Base-by-base conservation (phyloP, 2,888 invertebrate species). In the Tachystola acroxantha region DNA sequence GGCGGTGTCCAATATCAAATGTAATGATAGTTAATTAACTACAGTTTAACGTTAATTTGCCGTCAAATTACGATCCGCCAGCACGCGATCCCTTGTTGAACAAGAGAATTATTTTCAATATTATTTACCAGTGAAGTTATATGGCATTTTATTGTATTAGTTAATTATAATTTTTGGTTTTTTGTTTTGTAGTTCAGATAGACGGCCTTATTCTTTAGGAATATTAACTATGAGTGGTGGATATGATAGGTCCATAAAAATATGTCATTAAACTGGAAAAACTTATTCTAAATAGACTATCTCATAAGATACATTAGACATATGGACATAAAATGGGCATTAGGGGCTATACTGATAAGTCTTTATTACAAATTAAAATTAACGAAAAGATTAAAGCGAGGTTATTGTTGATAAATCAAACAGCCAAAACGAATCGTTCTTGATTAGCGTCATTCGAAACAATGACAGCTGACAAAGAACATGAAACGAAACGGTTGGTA, bases 381-480 rank as follows among this genome's bases (percentile, higher is more conserved):
- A 42, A 37, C 33, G 39, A 25, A 40, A 5, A 53, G 55, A 60
- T 56, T 53, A 56, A 48, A 45, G 36, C 50, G 56, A 63, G 64
- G 61, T 45, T 48, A 47, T n/a, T 42, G 24, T 49, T 49, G 58
- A 69, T 71, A 64, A 62, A 67, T 67, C 61, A 62, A 53, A 53
- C 43, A 36, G 43, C 24, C 45, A 50, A 53, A 43, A 36, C 42
- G 45, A 50, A 63, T 63, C 49, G 51, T 46, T 53, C 45, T 66
- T 63, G 62, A 70, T 65, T 62, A 64, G 42, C n/a, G n/a, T n/a
- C 7, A 24, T 24, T 61, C 57, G 43, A 48, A 58, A 65, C 63
- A 68, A 64, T 55, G 72, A 75, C 70, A 75, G 67, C 64, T 72
- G 70, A 65, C 70, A 73, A 51, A 52, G 50, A 4, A n/a, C n/a